Base-by-base conservation (phyloP, 2,888 invertebrate species). In the Catocala nupta region DNA sequence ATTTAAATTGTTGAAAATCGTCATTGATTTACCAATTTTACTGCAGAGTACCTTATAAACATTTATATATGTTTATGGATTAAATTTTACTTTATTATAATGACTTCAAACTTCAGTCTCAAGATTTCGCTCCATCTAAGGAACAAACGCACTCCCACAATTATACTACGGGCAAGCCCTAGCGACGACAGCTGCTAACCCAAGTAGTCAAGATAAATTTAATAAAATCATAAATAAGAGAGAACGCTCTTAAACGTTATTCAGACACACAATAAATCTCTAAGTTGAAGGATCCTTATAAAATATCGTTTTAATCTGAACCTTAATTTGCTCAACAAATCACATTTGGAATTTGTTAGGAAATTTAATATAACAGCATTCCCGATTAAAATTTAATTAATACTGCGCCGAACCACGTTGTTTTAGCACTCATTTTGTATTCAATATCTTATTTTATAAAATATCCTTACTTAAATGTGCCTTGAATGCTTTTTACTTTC, bases 361-460 rank as follows among this genome's bases (percentile, higher is more conserved):
- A 71, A 69, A 69, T 74, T 60, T 61, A 72, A 70, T 70, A 61
- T 59, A 55, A 48, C 48, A 51, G 55, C 45, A 70, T 48, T 51
- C 47, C 55, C 52, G 42, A 49, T 57, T 68, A 51, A 68, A 68
- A 68, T 65, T 55, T 65, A 54, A 68, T 68, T 59, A 65, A 59
- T 67, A 48, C 43, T 52, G 55, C 33, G 42, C 48, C n/a, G 39
- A 53, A 63, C 55, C 58, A 62, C 53, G 42, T 71, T 25, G 60
- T 59, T 64, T 68, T 44, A 68, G 9, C 51, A 59, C 50, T 36
- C 62, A 69, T 71, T 69, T 63, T 63, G 55, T 64, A 47, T 61
- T 64, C 62, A 72, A 63, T 34, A 62, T 64, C 72, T 75, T 66
- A 71, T 69, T 74, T 64, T 51, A 45, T 49, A 62, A 54, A 42